These are phyloP conservation scores for Macaria notata DNA, from an alignment of 2,888 invertebrate genomes.

Conservation along the genomic window DNA sequence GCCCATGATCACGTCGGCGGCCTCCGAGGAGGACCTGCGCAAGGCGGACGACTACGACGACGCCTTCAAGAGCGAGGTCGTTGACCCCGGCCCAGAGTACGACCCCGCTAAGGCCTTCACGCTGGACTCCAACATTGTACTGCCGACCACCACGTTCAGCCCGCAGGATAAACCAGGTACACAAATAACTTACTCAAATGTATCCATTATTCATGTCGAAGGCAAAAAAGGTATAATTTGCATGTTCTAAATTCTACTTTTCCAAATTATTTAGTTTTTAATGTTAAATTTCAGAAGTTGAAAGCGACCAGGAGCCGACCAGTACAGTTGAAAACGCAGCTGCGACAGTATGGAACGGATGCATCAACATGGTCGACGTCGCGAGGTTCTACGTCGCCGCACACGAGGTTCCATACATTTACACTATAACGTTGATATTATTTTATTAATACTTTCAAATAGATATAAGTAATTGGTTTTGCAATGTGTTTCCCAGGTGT, in stretches of 20 bases:
- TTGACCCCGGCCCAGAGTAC: constrained; percentile 54
- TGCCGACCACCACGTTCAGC: constrained; percentile 48
- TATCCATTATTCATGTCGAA: not conserved
- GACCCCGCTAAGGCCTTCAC: constrained; percentile 60
- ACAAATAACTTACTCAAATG: not conserved
- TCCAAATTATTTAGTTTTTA: not conserved
- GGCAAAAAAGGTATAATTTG: too few relatives aligned
- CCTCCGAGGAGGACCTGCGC: constrained; percentile 72
- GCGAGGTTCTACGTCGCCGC: constrained; percentile 93
- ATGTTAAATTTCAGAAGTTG: constrained; percentile 66
- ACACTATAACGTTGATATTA: too few relatives aligned
- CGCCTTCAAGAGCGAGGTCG: constrained; percentile 58
- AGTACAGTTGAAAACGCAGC: constrained; percentile 85
- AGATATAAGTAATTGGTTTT: too few relatives aligned
- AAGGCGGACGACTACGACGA: constrained; percentile 74
- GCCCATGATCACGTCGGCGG: constrained; percentile 77
- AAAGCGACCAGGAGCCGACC: constrained; percentile 90
- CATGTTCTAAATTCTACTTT: not conserved
- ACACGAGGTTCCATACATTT: constrained; percentile 83
- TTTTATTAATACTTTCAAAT: too few relatives aligned
- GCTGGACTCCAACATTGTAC: constrained; percentile 50
- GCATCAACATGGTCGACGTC: constrained; percentile 94
- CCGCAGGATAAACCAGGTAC: constrained; percentile 51
- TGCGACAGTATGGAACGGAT: constrained; percentile 89
- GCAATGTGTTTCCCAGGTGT: constrained; percentile 53